Evolutionary conservation across 2,888 invertebrate genomes (phyloP).

Genomic region (Drosophila siamana): DNA sequence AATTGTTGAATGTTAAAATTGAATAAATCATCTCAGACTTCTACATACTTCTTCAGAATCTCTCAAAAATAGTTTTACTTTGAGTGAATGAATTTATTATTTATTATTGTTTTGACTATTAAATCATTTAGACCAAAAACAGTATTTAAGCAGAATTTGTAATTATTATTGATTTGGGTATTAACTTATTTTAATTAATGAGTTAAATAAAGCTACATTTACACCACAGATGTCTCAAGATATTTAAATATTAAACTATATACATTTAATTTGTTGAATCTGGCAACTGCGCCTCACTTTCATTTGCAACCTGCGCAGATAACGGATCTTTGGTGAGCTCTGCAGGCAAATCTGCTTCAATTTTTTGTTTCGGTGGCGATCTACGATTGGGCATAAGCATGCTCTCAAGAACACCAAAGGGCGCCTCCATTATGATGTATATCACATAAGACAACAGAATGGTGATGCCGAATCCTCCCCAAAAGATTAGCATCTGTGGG

Average conservation of each 20-base stretch:
- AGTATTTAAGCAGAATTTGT: background rate
- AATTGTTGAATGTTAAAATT: too few relatives aligned
- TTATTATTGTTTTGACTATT: background rate
- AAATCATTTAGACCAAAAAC: too few relatives aligned
- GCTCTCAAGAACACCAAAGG: constrained; percentile 27
- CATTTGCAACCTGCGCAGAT: background rate
- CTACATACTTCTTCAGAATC: too few relatives aligned
- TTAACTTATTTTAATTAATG: background rate
- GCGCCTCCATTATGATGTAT: constrained; percentile 35
- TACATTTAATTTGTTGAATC: background rate
- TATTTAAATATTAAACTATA: background rate
- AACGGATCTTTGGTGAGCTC: background rate
- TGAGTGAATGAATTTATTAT: background rate
- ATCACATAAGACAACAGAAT: constrained; percentile 30
- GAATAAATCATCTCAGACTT: too few relatives aligned
- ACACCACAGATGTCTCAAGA: background rate
- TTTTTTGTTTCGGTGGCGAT: background rate
- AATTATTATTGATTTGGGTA: background rate
- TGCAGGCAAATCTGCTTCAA: background rate
- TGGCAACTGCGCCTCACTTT: background rate
- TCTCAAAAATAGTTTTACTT: background rate
- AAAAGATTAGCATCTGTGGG: constrained; percentile 16
- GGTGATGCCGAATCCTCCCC: constrained; percentile 11
- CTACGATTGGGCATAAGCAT: constrained; percentile 10
- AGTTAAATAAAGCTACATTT: background rate